A percentile compares a stretch with the other conserved stretches of the same genome.
phyloP scores from a whole-genome alignment of 2,888 invertebrate species.

The Disparrhopalites patrizii region DNA sequence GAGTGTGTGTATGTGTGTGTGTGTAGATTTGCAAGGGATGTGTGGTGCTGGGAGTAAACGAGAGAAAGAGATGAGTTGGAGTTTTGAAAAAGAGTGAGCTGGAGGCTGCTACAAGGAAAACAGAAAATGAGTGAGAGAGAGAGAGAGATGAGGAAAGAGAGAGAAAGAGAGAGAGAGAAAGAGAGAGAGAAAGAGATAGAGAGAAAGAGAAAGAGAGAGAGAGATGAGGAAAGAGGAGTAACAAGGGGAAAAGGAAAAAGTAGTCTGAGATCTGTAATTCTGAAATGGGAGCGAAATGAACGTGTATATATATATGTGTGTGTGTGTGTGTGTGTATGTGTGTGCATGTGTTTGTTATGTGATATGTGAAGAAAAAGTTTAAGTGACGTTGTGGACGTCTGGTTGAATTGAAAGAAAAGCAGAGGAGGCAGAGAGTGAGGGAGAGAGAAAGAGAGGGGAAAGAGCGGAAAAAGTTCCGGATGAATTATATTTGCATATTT shows the following conservation, averaged over 20 bases:
- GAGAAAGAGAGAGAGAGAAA: not conserved
- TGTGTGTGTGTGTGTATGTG: constrained; percentile 8
- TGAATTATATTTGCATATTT: constrained; percentile 31
- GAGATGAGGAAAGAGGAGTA: not conserved
- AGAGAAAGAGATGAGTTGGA: too few relatives aligned
- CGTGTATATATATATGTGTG: not conserved
- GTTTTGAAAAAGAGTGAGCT: not conserved
- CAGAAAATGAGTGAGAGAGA: not conserved
- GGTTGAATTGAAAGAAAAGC: constrained; percentile 17
- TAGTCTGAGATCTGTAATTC: constrained; percentile 9
- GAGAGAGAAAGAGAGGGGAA: not conserved
- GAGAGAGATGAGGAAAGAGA: not conserved
- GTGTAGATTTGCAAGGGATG: not conserved
- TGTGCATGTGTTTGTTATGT: constrained; percentile 1
- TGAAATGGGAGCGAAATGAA: not conserved
- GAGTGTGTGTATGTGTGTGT: not conserved
- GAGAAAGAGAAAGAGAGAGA: not conserved
- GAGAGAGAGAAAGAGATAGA: not conserved
- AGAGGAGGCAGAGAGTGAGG: not conserved
- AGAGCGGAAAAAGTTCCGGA: constrained; percentile 24
- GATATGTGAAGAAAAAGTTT: constrained; percentile 1
- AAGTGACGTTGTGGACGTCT: constrained; percentile 21
- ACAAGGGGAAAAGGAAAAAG: too few relatives aligned
- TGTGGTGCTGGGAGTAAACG: not conserved
- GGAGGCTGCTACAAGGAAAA: too few relatives aligned